Evolutionary conservation across 1,140 invertebrate species (phyloP), one percentile per base, ranked within the genome.

Genomic region (Scaptodrosophila lebanonensis): DNA sequence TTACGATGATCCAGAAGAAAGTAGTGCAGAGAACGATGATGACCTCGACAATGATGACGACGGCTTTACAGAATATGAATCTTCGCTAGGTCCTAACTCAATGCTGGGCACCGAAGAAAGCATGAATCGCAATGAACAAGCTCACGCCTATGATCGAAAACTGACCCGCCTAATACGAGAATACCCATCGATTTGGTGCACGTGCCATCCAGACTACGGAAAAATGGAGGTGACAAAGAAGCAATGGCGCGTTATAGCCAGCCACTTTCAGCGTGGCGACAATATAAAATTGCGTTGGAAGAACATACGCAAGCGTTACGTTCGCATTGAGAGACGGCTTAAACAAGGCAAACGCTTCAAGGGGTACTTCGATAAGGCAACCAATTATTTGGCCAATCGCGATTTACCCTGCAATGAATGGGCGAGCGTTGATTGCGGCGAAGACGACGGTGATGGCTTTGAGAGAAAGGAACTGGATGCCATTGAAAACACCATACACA

Each of bases 291-390:
- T 85, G 6, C 83, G 83, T 15, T 85, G 83, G 83, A 85, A 85
- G 35, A 85, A 85, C 32, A 61, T 85, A 13, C 77, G 83, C 1
- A 85, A 82, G 15, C 66, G 83, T 5, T 85, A 76, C 27, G 73
- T 85, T 0, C 77, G 77, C 1, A 85, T 85, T 12, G 83, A 85
- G 22, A 52, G 79, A 1, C 61, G 84, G 0, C 29, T 82, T 2
- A 70, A 68, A 15, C 62, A 67, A 20, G 83, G 83, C 0, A 85
- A 83, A 42, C 83, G 83, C 2, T 85, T 85, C 3, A 85, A 84
- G 17, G 83, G 83, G n/a, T 85, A 85, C 9, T 85, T 85, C 7
- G 83, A 85, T 27, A 85, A 85, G 44, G 79, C 83, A 11, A 85
- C 84, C n/a, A 84, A 84, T 11, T 85, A 84, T 40, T 43, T 85